Percentiles rank a stretch among this genome's conserved stretches.
These are phyloP conservation scores for Eulemur albifrons DNA, from an alignment of 2,797 vertebrate species.

Conservation along the genomic window DNA sequence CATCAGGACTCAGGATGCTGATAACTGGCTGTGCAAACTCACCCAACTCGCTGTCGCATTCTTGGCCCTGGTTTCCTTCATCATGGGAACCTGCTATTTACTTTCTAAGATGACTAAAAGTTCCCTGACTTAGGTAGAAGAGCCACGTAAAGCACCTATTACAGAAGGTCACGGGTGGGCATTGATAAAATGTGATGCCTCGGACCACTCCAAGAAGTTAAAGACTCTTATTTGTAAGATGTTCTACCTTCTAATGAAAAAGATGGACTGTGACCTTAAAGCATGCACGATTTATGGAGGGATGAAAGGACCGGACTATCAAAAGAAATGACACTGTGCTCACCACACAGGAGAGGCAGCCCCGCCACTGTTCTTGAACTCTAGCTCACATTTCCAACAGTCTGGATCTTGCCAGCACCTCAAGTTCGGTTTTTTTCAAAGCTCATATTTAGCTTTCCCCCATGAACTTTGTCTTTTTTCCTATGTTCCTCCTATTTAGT, in stretches of 20 bases:
- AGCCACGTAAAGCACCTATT: background rate
- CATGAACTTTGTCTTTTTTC: background rate
- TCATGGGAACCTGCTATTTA: background rate
- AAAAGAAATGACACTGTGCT: accelerated
- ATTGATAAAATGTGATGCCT: background rate
- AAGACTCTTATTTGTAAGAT: background rate
- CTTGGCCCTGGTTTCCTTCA: background rate
- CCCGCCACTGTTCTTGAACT: background rate
- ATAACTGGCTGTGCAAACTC: background rate
- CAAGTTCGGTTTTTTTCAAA: background rate
- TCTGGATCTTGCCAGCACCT: background rate
- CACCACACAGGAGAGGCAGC: accelerated
- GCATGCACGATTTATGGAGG: background rate
- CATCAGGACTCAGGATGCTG: background rate
- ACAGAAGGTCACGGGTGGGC: background rate
- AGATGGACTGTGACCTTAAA: background rate
- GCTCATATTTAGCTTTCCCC: background rate
- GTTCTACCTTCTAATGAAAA: background rate
- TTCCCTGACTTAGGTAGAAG: background rate
- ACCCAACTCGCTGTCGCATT: background rate
- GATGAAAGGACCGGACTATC: background rate
- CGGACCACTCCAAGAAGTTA: background rate
- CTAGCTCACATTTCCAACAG: background rate
- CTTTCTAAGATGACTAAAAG: background rate
- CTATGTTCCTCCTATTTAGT: background rate